Conservation (phyloP, 2,113 vertebrate genomes). For the Spea bombifrons region DNA sequence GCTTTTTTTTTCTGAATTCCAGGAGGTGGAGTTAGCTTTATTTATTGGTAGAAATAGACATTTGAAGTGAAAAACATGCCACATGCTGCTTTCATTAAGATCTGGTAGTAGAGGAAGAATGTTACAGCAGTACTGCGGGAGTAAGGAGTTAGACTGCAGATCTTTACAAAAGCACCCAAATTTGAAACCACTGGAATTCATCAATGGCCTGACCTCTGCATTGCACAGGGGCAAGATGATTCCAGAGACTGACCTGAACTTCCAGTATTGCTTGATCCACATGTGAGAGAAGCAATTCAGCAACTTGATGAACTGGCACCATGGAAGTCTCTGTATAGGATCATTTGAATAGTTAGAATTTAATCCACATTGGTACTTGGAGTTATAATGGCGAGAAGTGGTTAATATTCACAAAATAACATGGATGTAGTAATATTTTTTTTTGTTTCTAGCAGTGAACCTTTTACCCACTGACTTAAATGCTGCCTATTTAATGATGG, state of each 20-base stretch:
- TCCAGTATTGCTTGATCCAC: neutral
- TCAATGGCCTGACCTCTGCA: slow-evolving; percentile 19
- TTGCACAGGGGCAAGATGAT: slow-evolving; percentile 6
- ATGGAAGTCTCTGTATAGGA: neutral
- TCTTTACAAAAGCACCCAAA: slow-evolving; percentile 5
- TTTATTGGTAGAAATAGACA: too few relatives aligned
- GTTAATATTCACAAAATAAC: neutral
- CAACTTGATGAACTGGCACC: neutral
- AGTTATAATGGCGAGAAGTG: neutral
- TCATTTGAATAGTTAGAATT: neutral
- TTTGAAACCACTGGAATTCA: slow-evolving; percentile 32
- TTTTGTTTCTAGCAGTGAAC: too few relatives aligned
- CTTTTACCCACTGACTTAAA: too few relatives aligned
- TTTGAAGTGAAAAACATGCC: slow-evolving; percentile 12
- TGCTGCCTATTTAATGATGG: too few relatives aligned
- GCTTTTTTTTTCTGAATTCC: too few relatives aligned
- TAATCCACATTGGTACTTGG: neutral
- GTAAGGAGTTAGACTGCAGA: slow-evolving; percentile 25
- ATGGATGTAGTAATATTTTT: too few relatives aligned
- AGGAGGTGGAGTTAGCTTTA: too few relatives aligned
- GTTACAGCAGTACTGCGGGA: slow-evolving; percentile 4
- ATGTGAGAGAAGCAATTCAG: neutral
- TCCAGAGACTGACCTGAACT: neutral
- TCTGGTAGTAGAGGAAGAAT: slow-evolving; percentile 6
- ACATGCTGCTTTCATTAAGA: slow-evolving; percentile 40